A percentile compares a stretch with the other conserved stretches of the same genome.
These are phyloP conservation scores for Onychomys torridus DNA, from an alignment of 2,797 vertebrate genomes.

Conservation along the genomic window DNA sequence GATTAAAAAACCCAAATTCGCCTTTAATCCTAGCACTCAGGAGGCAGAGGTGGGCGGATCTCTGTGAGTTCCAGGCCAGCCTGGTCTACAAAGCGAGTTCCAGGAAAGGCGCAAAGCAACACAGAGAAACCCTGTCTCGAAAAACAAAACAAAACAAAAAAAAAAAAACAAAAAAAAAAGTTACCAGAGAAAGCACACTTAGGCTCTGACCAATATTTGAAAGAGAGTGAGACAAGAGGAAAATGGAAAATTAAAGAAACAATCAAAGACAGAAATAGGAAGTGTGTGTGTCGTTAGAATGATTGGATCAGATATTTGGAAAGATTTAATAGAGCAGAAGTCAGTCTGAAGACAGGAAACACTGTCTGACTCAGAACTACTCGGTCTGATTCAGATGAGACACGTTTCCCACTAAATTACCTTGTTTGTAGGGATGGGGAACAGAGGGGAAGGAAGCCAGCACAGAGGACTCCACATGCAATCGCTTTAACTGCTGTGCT, in stretches of 20 bases:
- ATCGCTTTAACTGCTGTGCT: neutral
- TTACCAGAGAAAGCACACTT: neutral
- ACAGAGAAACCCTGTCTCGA: too few species aligned
- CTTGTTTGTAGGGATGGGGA: neutral
- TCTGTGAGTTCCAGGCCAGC: too few species aligned
- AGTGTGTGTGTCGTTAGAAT: neutral
- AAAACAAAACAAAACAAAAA: too few species aligned
- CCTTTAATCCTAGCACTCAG: too few species aligned
- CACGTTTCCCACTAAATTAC: neutral
- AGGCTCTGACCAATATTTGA: neutral
- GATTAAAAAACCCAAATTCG: neutral
- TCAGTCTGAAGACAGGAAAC: slow-evolving; percentile 38
- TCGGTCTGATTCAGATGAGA: neutral
- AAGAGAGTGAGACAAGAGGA: neutral
- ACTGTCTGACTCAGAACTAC: slow-evolving; percentile 44
- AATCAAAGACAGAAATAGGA: neutral
- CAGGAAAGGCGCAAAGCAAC: too few species aligned
- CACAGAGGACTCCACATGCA: neutral
- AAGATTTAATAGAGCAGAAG: slow-evolving; percentile 25
- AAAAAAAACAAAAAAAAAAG: too few species aligned
- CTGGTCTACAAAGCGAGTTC: too few species aligned
- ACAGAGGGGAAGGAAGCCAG: neutral
- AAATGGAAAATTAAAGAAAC: neutral
- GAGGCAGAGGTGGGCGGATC: too few species aligned
- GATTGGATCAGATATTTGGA: neutral